Evolutionary conservation across 2,797 vertebrate genomes (phyloP).

Genomic region (Poeciliopsis infans): DNA sequence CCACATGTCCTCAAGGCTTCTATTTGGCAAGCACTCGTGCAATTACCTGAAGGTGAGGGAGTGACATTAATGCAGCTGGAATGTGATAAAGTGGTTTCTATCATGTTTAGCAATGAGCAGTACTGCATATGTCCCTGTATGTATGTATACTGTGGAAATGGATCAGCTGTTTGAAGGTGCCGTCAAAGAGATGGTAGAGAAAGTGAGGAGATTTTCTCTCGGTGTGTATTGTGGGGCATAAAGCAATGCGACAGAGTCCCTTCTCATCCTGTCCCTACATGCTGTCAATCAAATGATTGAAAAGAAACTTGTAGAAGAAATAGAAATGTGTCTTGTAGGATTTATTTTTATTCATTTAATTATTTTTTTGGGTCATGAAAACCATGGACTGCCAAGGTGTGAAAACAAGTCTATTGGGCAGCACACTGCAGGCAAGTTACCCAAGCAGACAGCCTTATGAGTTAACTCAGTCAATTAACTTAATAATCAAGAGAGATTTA

Average conservation of each 20-base stretch:
- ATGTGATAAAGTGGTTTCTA: slow-evolving; percentile 48
- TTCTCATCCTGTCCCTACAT: not conserved
- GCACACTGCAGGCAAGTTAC: not conserved
- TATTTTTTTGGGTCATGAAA: not conserved
- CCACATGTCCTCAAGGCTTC: slow-evolving; percentile 38
- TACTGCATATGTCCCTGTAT: not conserved
- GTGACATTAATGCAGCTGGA: slow-evolving; percentile 25
- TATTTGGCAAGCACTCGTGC: slow-evolving; percentile 29
- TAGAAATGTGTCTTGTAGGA: not conserved
- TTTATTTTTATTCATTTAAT: not conserved
- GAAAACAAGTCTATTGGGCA: not conserved
- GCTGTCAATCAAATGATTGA: not conserved
- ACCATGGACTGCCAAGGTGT: not conserved
- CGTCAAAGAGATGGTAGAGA: not conserved
- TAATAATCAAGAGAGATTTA: slow-evolving; percentile 17
- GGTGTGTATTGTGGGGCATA: not conserved
- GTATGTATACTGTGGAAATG: too few species aligned
- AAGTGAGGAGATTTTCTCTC: not conserved
- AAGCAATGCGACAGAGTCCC: not conserved
- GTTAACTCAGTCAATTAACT: not conserved
- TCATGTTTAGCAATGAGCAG: slow-evolving; percentile 45
- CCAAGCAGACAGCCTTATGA: not conserved
- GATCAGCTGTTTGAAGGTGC: not conserved
- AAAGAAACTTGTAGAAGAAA: not conserved
- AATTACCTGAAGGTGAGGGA: slow-evolving; percentile 5